Percentiles rank a stretch among this genome's conserved stretches.
Conservation (phyloP, 2,888 invertebrate species). For the Eupeodes luniger region DNA sequence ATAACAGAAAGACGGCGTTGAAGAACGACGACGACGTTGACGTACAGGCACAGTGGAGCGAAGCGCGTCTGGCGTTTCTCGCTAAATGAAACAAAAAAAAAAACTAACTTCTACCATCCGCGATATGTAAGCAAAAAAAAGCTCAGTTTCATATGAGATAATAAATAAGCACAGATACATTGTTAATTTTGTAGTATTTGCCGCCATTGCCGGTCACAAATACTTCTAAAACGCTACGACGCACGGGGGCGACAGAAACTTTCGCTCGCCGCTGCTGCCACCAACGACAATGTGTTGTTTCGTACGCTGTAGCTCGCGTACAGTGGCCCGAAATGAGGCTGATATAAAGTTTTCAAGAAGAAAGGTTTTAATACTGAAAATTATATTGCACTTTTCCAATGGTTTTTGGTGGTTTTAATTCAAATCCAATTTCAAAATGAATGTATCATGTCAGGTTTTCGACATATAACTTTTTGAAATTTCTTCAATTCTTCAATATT, state of each 20-base stretch:
- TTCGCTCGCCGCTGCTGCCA: conserved; percentile 41
- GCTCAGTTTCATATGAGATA: conserved; percentile 57
- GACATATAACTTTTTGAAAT: too few species aligned
- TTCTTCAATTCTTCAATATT: too few species aligned
- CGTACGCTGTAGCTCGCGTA: too few species aligned
- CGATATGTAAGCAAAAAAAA: conserved; percentile 47
- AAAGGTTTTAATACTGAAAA: too few species aligned
- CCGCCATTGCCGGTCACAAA: conserved; percentile 61
- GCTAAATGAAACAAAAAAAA: conserved; percentile 14
- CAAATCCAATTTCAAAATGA: too few species aligned
- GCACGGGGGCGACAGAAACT: conserved; percentile 52
- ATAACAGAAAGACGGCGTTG: conserved; percentile 55
- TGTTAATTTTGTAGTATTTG: neutral
- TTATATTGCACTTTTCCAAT: too few species aligned
- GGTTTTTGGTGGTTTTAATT: too few species aligned
- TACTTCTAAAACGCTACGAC: conserved; percentile 14
- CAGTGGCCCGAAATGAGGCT: too few species aligned
- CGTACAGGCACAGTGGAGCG: neutral
- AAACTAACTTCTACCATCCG: neutral
- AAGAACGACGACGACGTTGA: neutral
- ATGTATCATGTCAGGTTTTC: too few species aligned
- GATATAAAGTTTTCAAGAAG: too few species aligned
- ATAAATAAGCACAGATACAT: conserved; percentile 57
- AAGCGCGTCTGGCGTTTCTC: conserved; percentile 55
- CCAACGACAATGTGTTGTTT: neutral